Conservation (phyloP, 2,888 invertebrate species). For the Stegana nigrithorax region DNA sequence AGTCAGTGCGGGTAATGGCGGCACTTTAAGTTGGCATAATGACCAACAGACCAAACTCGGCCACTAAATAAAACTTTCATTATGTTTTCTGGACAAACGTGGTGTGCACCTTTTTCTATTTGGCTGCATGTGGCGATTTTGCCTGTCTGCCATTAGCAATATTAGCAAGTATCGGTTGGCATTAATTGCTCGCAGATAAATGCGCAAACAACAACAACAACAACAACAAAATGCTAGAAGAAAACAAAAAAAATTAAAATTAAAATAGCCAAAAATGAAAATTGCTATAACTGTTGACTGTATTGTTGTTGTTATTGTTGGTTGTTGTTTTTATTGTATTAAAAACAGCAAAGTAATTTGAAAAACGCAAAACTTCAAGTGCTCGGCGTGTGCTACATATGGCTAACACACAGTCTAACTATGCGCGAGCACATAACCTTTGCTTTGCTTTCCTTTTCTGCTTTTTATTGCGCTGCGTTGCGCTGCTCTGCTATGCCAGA, state of each 20-base stretch:
- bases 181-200: background rate
- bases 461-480: background rate
- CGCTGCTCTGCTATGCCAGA: background rate
- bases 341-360: too few species aligned
- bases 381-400: too few species aligned
- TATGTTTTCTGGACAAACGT: constrained; percentile 20
- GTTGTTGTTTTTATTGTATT: background rate
- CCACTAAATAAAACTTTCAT: constrained; percentile 45
- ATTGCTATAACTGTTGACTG: too few species aligned
- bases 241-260: too few species aligned
- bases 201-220: background rate
- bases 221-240: too few species aligned
- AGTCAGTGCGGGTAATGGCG: background rate
- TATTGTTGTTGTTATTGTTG: too few species aligned
- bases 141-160: background rate
- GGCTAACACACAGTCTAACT: too few species aligned
- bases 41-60: constrained; percentile 30
- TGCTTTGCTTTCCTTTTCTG: background rate
- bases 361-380: background rate
- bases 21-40: constrained; percentile 52
- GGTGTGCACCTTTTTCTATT: constrained; percentile 8
- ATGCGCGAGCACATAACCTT: too few species aligned
- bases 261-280: too few species aligned
- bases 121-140: background rate
- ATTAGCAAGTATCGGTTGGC: background rate